Evolutionary conservation across 2,888 invertebrate genomes (phyloP).

Genomic region (Baccha elongata): DNA sequence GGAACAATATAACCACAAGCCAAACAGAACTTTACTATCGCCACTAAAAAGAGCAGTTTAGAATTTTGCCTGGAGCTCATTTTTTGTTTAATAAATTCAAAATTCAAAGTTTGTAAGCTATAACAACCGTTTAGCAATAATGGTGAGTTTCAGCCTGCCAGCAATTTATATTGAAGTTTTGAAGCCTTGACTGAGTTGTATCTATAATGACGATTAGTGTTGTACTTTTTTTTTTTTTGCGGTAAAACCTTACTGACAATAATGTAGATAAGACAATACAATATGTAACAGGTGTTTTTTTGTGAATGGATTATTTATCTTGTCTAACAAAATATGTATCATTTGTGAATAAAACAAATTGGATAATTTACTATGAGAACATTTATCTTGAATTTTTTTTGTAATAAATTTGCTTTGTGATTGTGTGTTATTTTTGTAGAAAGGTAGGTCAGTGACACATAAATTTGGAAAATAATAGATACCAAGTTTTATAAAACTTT

Average conservation of each 20-base stretch:
- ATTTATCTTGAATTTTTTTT: not conserved
- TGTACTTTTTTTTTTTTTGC: not conserved
- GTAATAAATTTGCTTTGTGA: not conserved
- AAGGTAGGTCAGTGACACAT: not conserved
- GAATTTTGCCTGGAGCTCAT: not conserved
- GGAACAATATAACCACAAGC: not conserved
- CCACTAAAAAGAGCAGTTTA: not conserved
- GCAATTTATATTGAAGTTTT: slow-evolving; percentile 18
- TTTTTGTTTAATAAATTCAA: not conserved
- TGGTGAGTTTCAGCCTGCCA: not conserved
- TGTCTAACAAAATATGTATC: not conserved
- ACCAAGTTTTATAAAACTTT: no score
- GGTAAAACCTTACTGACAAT: not conserved
- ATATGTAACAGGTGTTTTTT: not conserved
- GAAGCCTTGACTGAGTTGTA: slow-evolving; percentile 1
- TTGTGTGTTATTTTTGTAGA: not conserved
- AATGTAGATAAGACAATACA: not conserved
- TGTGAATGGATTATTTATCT: not conserved
- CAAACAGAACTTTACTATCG: not conserved
- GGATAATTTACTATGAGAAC: not conserved
- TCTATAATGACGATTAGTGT: not conserved
- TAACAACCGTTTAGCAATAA: not conserved
- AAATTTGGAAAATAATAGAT: no score
- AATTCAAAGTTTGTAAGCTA: not conserved
- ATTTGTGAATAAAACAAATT: not conserved